Evolutionary conservation across 2,113 vertebrate species (phyloP), one percentile per base, ranked within the genome.

Genomic region (Reinhardtius hippoglossoides): DNA sequence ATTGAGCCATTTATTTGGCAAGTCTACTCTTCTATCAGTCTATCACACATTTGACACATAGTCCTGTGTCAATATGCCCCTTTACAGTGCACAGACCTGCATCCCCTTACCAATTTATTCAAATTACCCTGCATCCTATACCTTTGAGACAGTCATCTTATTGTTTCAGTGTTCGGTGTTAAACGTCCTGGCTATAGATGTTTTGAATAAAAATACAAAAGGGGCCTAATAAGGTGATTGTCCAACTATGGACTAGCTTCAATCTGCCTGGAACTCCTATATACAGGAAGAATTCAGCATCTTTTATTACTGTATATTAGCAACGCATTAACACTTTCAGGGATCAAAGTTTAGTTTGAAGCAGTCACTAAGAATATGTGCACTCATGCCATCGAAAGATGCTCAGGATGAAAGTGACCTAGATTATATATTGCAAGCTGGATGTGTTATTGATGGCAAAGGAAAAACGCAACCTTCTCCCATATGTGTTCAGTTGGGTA

Each of bases 401-500:
- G 44, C 44, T 46, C 12, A 3, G 44, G 44, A 82, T 76, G 68
- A 82, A 82, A 62, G 68, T 70, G 64, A 37, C 52, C 40, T 31
- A 31, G 7, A 57, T 85, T 57, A 82, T 82, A 82, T 73, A 76
- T 60, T 31, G 56, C 44, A 50, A 76, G 69, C 20, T 77, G 54
- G 20, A 69, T 62, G 64, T 80, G 84, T 82, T 80, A 82, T 80
- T 60, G 46, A 72, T 54, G 55, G 63, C 23, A 60, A 68, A 67
- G 74, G 70, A 79, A 82, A 60, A 70, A 63, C 0, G 5, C 50
- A 67, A 59, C 63, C n/a, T 42, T 48, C 9, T 75, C 55, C 71
- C 82, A 80, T n/a, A 46, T 85, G 82, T 72, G 59, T 76, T 77
- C 58, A 75, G 59, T 75, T 72, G 58, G 23, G 15, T 44, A 56